phyloP scores from a whole-genome alignment of 23 tunicate genomes.

The Aplidium turbinatum region DNA sequence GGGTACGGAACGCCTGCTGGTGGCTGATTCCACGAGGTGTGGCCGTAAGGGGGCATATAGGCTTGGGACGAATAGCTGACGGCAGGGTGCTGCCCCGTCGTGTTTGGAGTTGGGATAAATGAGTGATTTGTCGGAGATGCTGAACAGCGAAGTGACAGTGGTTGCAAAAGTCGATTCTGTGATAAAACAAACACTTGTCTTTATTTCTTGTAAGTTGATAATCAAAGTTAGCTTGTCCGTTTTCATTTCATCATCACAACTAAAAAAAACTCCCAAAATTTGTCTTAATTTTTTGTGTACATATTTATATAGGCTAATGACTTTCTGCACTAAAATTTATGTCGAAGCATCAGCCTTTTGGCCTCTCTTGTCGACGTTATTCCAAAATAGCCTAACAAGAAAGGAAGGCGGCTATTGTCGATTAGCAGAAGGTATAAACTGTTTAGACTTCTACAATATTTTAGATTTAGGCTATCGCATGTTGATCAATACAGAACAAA shows the following conservation, averaged over 20 bases:
- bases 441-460: no score
- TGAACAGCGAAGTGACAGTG: slow-evolving; percentile 20
- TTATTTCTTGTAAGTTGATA: background rate
- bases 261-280: no score
- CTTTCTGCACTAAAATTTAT: background rate
- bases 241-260: no score
- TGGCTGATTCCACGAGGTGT: slow-evolving; percentile 47
- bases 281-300: no score
- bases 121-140: slow-evolving; percentile 19
- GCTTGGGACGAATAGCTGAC: slow-evolving; percentile 28
- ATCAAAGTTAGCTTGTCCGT: no score
- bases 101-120: slow-evolving; percentile 27
- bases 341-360: background rate
- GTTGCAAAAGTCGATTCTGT: slow-evolving; percentile 38
- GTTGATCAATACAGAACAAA: no score
- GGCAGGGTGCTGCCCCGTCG: slow-evolving; percentile 30
- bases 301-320: background rate
- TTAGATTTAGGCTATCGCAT: no score
- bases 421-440: no score
- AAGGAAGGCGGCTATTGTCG: no score
- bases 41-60: slow-evolving; percentile 63
- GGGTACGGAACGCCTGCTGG: slow-evolving; percentile 11
- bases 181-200: background rate
- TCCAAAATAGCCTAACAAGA: no score
- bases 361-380: background rate